Evolutionary conservation across 2,113 vertebrate species (phyloP).

Genomic region (Amia ocellicauda): DNA sequence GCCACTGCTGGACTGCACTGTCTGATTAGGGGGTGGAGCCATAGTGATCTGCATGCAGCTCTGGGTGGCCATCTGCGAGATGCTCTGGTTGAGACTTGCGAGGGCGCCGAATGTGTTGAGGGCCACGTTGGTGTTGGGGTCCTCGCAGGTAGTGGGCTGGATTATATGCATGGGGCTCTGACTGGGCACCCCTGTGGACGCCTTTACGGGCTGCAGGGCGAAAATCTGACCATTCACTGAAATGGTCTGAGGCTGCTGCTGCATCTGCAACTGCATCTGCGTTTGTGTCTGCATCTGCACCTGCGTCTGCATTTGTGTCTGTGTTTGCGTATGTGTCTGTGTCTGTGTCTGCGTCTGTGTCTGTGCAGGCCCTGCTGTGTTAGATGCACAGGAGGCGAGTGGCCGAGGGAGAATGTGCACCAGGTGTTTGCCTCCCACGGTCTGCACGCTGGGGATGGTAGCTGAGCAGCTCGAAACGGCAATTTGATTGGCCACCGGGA

Average conservation of each 20-base stretch:
- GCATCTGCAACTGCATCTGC: too few relatives aligned
- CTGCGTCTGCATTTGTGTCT: too few relatives aligned
- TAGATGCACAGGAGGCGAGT: conserved; percentile 33
- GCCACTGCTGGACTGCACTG: conserved; percentile 42
- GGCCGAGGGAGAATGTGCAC: conserved; percentile 93
- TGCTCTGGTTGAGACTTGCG: conserved; percentile 93
- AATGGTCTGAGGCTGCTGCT: conserved; percentile 86
- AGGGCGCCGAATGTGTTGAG: conserved; percentile 93
- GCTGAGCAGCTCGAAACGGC: conserved; percentile 58
- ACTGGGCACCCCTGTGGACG: conserved; percentile 73
- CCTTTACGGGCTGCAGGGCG: conserved; percentile 87
- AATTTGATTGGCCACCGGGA: conserved; percentile 60
- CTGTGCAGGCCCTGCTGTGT: conserved; percentile 36
- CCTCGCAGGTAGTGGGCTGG: conserved; percentile 88
- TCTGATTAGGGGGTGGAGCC: conserved; percentile 54
- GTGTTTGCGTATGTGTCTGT: conserved; percentile 34
- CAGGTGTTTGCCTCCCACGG: conserved; percentile 87
- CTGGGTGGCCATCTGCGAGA: conserved; percentile 86
- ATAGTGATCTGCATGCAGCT: conserved; percentile 68
- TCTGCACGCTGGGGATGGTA: conserved; percentile 71
- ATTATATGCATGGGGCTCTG: conserved; percentile 88
- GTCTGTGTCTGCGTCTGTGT: conserved; percentile 33
- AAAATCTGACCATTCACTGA: conserved; percentile 95
- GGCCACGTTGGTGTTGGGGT: conserved; percentile 88
- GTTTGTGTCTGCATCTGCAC: too few relatives aligned